Conservation (phyloP, 1,140 invertebrate species). For the Olivierus martensii region DNA sequence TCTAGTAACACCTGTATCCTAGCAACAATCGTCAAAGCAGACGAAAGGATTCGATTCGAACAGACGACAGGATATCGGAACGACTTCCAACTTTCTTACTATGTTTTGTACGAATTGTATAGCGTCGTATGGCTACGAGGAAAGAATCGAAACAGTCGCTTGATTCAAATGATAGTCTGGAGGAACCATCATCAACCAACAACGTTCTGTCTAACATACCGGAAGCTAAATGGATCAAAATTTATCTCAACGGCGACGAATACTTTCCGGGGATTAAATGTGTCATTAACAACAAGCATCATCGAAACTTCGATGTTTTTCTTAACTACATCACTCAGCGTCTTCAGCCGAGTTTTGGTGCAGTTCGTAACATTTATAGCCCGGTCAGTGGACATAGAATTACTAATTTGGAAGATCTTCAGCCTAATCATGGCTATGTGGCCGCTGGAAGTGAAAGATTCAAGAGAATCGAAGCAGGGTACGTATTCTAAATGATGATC, state of each 20-base stretch:
- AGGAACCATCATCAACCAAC: background rate
- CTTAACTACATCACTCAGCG: slow-evolving; percentile 10
- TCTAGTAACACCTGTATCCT: too few species aligned
- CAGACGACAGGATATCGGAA: too few species aligned
- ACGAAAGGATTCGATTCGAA: too few species aligned
- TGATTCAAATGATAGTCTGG: too few species aligned
- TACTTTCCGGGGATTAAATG: slow-evolving; percentile 8
- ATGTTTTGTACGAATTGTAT: too few species aligned
- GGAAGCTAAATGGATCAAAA: slow-evolving; percentile 11
- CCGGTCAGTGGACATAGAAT: slow-evolving; percentile 6
- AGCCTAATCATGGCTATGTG: slow-evolving; percentile 6
- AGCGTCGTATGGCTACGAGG: too few species aligned
- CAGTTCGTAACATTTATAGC: slow-evolving; percentile 8
- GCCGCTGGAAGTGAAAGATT: slow-evolving; percentile 12
- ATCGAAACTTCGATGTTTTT: slow-evolving; percentile 7
- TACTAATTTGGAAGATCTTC: slow-evolving; percentile 2
- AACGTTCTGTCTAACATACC: background rate
- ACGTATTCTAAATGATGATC: too few species aligned
- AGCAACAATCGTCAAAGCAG: too few species aligned
- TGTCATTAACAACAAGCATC: slow-evolving; percentile 6
- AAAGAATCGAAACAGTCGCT: too few species aligned
- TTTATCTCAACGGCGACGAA: slow-evolving; percentile 11
- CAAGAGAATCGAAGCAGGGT: slow-evolving; percentile 9
- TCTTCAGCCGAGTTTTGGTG: slow-evolving; percentile 11
- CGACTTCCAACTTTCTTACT: too few species aligned